These are phyloP conservation scores for Anarrhichthys ocellatus DNA, from an alignment of 2,113 vertebrate species.

Conservation along the genomic window DNA sequence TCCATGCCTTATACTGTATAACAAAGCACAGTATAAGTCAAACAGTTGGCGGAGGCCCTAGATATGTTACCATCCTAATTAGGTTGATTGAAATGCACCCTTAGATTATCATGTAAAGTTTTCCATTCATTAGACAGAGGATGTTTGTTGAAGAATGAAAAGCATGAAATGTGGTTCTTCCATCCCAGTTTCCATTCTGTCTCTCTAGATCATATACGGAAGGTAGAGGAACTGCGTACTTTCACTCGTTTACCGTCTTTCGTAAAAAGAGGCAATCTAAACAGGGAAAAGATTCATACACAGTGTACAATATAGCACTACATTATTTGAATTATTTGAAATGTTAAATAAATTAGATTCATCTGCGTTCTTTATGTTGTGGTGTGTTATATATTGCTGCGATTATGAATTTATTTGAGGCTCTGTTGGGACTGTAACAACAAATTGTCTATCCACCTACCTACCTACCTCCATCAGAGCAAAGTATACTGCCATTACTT, in stretches of 20 bases:
- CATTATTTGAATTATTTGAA: not conserved
- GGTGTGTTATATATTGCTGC: not conserved
- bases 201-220: not conserved
- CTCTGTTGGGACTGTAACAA: not conserved
- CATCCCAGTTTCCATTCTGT: conserved; percentile 41
- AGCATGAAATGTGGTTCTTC: conserved; percentile 39
- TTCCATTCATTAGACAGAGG: conserved; percentile 64
- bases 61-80: conserved; percentile 67
- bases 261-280: not conserved
- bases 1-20: conserved; percentile 26
- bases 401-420: not conserved
- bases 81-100: conserved; percentile 61
- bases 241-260: not conserved
- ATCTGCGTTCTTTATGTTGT: not conserved
- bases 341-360: not conserved
- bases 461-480: not conserved
- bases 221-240: not conserved
- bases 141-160: conserved; percentile 56
- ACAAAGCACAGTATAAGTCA: conserved; percentile 28
- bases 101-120: conserved; percentile 64
- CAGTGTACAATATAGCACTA: not conserved
- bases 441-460: not conserved
- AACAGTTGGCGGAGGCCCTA: conserved; percentile 60
- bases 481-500: not conserved
- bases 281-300: not conserved